Percentiles rank a stretch among this genome's conserved stretches.
phyloP scores from a whole-genome alignment of 2,888 invertebrate genomes.

The Phengaris alcon region DNA sequence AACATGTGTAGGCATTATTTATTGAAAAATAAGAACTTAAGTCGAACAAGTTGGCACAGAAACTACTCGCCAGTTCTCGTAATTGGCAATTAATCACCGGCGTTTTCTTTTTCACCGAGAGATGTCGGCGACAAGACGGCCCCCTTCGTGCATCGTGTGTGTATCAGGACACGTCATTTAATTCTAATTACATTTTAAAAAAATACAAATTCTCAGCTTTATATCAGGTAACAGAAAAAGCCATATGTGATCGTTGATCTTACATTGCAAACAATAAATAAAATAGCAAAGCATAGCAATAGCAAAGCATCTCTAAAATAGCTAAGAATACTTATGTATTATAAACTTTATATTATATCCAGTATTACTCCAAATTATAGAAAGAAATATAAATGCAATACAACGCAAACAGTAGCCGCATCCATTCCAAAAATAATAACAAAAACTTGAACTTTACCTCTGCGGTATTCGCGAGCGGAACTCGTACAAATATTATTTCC shows the following conservation, averaged over 20 bases:
- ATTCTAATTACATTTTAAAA: constrained; percentile 7
- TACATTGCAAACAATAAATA: too few relatives aligned
- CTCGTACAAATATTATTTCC: constrained; percentile 22
- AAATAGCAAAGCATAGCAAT: too few relatives aligned
- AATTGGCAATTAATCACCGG: constrained; percentile 78
- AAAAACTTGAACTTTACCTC: not conserved
- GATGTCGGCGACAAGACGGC: constrained; percentile 38
- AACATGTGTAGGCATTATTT: not conserved
- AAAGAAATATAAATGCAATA: not conserved
- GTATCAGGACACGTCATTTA: constrained; percentile 42
- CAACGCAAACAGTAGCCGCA: not conserved
- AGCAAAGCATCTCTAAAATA: too few relatives aligned
- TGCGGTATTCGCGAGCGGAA: constrained; percentile 4
- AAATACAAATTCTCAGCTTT: too few relatives aligned
- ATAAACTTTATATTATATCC: not conserved
- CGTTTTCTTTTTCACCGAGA: constrained; percentile 74
- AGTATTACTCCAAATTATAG: not conserved
- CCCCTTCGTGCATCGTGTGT: constrained; percentile 45
- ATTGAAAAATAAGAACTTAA: constrained; percentile 30
- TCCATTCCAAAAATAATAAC: not conserved
- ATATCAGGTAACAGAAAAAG: too few relatives aligned
- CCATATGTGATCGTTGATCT: too few relatives aligned
- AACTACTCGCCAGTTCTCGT: constrained; percentile 69
- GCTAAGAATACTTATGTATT: too few relatives aligned
- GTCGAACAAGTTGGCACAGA: constrained; percentile 65